A percentile compares a stretch with the other conserved stretches of the same genome.
These are phyloP conservation scores for Charadrius vociferus DNA, from an alignment of 2,113 vertebrate species.

Conservation along the genomic window DNA sequence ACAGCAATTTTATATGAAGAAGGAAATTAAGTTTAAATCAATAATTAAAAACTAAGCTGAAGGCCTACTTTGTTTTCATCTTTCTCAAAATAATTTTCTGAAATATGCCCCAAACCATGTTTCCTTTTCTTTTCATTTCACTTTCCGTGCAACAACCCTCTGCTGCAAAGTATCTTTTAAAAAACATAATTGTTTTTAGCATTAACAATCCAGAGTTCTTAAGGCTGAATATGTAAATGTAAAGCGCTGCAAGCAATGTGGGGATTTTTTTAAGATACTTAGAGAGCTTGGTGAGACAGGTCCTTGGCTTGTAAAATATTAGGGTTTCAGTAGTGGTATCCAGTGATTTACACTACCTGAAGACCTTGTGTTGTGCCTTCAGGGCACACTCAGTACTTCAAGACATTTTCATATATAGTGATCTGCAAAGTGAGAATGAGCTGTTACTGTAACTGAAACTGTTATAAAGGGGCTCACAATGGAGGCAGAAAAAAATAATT, in stretches of 20 bases:
- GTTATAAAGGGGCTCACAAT: neutral
- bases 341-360: neutral
- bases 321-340: neutral
- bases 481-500: neutral
- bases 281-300: neutral
- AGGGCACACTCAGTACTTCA: neutral
- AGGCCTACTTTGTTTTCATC: neutral
- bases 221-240: neutral
- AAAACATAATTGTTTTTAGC: neutral
- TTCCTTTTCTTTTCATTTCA: neutral
- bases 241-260: neutral
- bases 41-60: neutral
- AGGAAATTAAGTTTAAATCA: neutral
- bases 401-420: neutral
- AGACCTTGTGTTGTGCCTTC: neutral
- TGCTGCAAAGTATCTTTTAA: neutral
- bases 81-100: neutral
- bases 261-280: neutral
- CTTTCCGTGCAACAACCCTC: neutral
- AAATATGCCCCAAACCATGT: neutral
- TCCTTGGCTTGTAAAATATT: neutral
- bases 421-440: neutral
- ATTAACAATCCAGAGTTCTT: neutral
- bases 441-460: neutral
- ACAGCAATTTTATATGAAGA: neutral